Evolutionary conservation across 2,113 vertebrate genomes (phyloP).

Genomic region (Campylomormyrus numenius): DNA sequence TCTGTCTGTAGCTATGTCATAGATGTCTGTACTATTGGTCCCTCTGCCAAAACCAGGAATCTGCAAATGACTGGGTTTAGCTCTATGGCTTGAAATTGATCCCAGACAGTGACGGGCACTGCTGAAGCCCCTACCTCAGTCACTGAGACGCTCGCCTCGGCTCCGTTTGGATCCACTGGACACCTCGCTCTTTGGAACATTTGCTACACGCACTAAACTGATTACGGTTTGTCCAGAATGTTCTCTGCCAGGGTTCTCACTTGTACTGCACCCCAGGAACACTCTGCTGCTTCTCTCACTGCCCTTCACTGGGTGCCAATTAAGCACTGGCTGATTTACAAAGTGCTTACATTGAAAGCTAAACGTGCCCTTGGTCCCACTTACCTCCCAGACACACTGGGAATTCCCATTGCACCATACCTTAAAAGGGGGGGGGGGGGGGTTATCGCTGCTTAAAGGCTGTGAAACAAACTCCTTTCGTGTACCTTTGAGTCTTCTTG

Average conservation of each 20-base stretch:
- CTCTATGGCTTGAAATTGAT: not conserved
- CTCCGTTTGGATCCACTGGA: not conserved
- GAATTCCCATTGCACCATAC: not conserved
- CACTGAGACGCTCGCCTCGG: not conserved
- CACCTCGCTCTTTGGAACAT: not conserved
- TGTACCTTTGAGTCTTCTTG: not conserved
- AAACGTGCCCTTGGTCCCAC: not conserved
- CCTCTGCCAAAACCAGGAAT: not conserved
- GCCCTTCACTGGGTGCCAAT: not conserved
- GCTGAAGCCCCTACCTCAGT: not conserved
- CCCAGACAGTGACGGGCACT: not conserved
- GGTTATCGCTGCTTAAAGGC: not conserved
- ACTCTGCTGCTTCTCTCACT: not conserved
- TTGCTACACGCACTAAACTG: not conserved
- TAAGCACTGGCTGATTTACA: not conserved
- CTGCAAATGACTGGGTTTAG: not conserved
- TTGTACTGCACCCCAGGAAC: not conserved
- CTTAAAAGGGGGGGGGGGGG: not conserved
- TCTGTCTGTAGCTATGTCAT: not conserved
- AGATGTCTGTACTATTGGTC: not conserved
- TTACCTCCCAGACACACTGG: not conserved
- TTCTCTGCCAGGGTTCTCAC: constrained; percentile 2
- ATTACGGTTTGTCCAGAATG: not conserved
- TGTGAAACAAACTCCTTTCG: not conserved
- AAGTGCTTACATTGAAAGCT: not conserved